Conservation (phyloP, 2,113 vertebrate species). For the Ciconia boyciana region DNA sequence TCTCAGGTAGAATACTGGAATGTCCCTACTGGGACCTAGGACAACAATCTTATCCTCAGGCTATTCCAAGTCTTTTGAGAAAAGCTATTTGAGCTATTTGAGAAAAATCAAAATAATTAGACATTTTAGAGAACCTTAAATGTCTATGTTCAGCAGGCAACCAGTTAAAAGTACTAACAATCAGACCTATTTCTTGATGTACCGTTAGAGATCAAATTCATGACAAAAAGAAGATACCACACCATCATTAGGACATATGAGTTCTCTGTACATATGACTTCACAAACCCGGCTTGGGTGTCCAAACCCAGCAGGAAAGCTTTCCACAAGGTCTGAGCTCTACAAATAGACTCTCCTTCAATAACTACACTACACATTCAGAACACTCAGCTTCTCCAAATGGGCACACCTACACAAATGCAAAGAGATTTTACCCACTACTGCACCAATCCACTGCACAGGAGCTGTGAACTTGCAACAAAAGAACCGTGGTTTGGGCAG, state of each 20-base stretch:
- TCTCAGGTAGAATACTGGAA: not conserved
- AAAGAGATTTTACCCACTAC: not conserved
- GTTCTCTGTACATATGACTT: not conserved
- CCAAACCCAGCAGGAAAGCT: not conserved
- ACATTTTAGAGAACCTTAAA: not conserved
- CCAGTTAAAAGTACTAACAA: not conserved
- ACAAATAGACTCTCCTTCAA: not conserved
- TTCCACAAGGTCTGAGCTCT: not conserved
- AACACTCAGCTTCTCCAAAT: not conserved
- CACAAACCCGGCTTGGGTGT: not conserved
- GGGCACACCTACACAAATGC: not conserved
- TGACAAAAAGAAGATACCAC: not conserved
- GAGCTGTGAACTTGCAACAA: not conserved
- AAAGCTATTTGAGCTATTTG: no score
- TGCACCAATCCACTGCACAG: not conserved
- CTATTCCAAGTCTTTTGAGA: not conserved
- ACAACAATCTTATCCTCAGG: not conserved
- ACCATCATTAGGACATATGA: not conserved
- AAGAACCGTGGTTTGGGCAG: not conserved
- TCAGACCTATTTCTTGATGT: not conserved
- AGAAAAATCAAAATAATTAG: not conserved
- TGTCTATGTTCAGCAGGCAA: not conserved
- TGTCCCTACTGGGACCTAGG: not conserved
- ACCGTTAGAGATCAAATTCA: not conserved
- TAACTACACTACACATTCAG: not conserved